Percentiles rank a stretch among this genome's conserved stretches.
Conservation (phyloP, 2,888 invertebrate species). For the Theodoxus fluviatilis region DNA sequence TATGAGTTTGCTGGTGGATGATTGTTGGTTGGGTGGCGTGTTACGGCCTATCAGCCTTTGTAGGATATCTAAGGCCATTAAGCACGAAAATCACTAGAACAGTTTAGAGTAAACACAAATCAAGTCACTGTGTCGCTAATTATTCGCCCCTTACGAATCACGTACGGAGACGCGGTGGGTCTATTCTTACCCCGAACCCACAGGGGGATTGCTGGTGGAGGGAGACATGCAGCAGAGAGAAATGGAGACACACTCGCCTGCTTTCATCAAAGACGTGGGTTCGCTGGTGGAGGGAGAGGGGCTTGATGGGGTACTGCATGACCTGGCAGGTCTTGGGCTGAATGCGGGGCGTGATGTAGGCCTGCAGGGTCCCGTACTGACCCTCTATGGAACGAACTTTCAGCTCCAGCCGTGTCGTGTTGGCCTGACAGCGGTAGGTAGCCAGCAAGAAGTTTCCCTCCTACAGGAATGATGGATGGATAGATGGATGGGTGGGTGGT, state of each 20-base stretch:
- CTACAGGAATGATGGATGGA: slow-evolving; percentile 56
- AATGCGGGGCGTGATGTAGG: slow-evolving; percentile 80
- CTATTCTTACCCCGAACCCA: too few relatives aligned
- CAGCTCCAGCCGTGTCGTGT: slow-evolving; percentile 87
- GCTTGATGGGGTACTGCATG: slow-evolving; percentile 76
- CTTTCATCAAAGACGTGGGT: slow-evolving; percentile 73
- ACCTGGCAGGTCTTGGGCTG: slow-evolving; percentile 81
- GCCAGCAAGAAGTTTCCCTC: slow-evolving; percentile 78
- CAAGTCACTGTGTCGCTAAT: too few relatives aligned
- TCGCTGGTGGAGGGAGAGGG: slow-evolving; percentile 80
- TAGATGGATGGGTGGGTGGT: not conserved
- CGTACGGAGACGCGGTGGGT: too few relatives aligned
- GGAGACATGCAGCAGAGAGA: too few relatives aligned
- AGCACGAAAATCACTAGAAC: too few relatives aligned
- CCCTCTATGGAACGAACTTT: slow-evolving; percentile 83
- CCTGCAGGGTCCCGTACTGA: slow-evolving; percentile 77
- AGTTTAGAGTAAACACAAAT: too few relatives aligned
- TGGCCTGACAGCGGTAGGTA: slow-evolving; percentile 91
- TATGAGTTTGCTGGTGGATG: too few relatives aligned
- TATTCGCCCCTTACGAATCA: too few relatives aligned
- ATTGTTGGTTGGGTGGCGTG: too few relatives aligned
- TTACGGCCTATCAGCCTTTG: too few relatives aligned
- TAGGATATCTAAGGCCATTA: too few relatives aligned
- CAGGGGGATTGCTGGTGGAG: too few relatives aligned
- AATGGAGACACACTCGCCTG: slow-evolving; percentile 69